Evolutionary conservation across 1,140 invertebrate genomes (phyloP).

Genomic region (Hyles vespertilio): DNA sequence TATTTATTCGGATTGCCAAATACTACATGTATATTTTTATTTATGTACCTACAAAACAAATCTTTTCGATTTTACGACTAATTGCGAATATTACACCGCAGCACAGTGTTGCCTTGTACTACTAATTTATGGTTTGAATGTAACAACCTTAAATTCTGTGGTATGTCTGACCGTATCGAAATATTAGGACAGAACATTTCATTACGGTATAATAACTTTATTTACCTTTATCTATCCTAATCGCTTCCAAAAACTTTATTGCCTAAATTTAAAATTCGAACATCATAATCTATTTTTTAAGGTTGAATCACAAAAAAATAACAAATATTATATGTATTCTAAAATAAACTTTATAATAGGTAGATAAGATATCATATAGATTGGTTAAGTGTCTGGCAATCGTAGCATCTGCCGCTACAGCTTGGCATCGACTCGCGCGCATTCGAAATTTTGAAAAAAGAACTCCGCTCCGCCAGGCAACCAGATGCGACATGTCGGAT

Average conservation of each 20-base stretch:
- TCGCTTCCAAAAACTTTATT: constrained; percentile 50
- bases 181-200: too few species aligned
- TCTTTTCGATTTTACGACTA: too few species aligned
- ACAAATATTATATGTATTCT: constrained; percentile 3
- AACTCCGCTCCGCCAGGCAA: constrained; percentile 35
- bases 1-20: too few species aligned
- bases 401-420: constrained; percentile 63
- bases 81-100: too few species aligned
- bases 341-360: constrained; percentile 16
- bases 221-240: constrained; percentile 63
- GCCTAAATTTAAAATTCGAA: constrained; percentile 63
- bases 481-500: constrained; percentile 72
- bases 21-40: too few species aligned
- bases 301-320: constrained; percentile 16
- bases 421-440: constrained; percentile 52
- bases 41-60: too few species aligned
- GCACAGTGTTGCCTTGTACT: too few species aligned
- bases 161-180: too few species aligned
- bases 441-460: constrained; percentile 68
- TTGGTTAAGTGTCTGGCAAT: not conserved
- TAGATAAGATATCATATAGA: not conserved
- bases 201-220: constrained; percentile 4
- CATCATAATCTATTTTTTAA: constrained; percentile 59
- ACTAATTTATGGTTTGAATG: too few species aligned
- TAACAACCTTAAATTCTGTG: too few species aligned